phyloP scores from a whole-genome alignment of 2,888 invertebrate genomes.

The Linnaemya vulpina region DNA sequence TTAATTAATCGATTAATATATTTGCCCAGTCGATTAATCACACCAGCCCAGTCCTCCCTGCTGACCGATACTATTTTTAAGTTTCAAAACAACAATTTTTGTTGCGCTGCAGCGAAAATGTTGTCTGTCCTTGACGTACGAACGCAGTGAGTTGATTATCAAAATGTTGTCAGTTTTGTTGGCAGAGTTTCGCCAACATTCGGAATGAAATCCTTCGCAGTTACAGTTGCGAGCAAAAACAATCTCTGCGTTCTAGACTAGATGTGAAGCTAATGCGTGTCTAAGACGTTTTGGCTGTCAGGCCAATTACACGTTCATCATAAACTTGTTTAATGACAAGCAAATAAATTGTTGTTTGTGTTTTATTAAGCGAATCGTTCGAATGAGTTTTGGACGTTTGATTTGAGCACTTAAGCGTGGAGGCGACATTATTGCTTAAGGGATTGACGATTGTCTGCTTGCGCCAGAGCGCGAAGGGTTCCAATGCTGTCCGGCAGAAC shows the following conservation, averaged over 20 bases:
- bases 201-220: neutral
- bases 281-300: conserved; percentile 9
- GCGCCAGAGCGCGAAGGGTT: conserved; percentile 2
- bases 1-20: too few relatives aligned
- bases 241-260: neutral
- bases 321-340: neutral
- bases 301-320: conserved; percentile 18
- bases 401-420: conserved; percentile 7
- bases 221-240: conserved; percentile 12
- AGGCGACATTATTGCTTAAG: conserved; percentile 7
- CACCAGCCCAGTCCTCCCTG: too few relatives aligned
- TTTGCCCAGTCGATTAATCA: too few relatives aligned
- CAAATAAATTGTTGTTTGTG: neutral
- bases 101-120: too few relatives aligned
- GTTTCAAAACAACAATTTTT: too few relatives aligned
- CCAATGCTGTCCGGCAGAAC: neutral
- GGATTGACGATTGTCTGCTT: conserved; percentile 32
- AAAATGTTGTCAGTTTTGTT: conserved; percentile 26
- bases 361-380: neutral
- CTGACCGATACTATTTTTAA: too few relatives aligned
- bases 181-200: neutral
- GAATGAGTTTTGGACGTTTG: conserved; percentile 1
- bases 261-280: conserved; percentile 2
- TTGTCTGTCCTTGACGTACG: neutral
- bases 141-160: neutral